Percentiles rank a stretch among this genome's conserved stretches.
phyloP scores from a whole-genome alignment of 2,113 vertebrate genomes.

The Puma concolor region DNA sequence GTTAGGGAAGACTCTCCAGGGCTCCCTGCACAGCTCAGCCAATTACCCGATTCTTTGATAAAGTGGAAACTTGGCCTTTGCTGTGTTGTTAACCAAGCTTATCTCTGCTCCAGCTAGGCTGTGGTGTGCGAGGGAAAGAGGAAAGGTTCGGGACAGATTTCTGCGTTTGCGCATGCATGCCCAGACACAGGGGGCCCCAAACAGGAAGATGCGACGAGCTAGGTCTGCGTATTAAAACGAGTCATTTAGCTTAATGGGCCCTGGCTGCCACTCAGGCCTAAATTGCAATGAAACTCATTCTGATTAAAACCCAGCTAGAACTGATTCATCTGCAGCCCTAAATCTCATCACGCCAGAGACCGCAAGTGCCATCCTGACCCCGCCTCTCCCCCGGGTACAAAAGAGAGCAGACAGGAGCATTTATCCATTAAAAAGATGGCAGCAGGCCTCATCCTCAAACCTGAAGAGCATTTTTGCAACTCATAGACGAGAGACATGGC shows the following conservation, averaged over 20 bases:
- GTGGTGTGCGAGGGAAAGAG: not conserved
- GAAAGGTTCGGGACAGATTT: not conserved
- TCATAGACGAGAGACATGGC: not conserved
- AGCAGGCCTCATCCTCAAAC: not conserved
- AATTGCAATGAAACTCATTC: conserved; percentile 34
- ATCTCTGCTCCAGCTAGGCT: not conserved
- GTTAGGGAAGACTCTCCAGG: not conserved
- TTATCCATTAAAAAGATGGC: not conserved
- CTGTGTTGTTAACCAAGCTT: not conserved
- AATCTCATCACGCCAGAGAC: not conserved
- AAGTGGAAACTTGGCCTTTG: not conserved
- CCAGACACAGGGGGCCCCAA: not conserved
- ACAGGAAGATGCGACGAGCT: conserved; percentile 41
- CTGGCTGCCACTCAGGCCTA: not conserved
- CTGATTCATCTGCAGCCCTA: not conserved
- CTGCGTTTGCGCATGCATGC: rapidly evolving
- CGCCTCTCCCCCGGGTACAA: not conserved
- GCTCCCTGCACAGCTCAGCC: not conserved
- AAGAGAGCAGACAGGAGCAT: not conserved
- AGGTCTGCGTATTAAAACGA: conserved; percentile 64
- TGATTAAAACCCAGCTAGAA: not conserved
- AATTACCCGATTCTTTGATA: not conserved
- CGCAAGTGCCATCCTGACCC: no score
- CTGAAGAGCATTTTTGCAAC: not conserved
- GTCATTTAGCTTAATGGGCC: conserved; percentile 36